Percentiles rank a stretch among this genome's conserved stretches.
These are phyloP conservation scores for Alces alces DNA, from an alignment of 2,113 vertebrate species.

Conservation along the genomic window DNA sequence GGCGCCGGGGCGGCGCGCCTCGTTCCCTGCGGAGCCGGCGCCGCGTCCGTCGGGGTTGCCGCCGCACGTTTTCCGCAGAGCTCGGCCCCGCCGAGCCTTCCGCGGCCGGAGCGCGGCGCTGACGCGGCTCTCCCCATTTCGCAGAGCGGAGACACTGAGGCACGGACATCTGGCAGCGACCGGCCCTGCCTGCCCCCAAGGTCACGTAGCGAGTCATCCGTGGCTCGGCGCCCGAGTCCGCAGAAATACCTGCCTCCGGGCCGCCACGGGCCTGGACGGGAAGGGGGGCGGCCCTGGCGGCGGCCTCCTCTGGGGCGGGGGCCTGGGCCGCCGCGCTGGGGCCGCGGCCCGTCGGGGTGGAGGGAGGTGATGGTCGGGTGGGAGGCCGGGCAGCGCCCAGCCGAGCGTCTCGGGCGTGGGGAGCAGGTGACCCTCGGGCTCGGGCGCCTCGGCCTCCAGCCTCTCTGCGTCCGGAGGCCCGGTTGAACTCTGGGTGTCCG, in stretches of 20 bases:
- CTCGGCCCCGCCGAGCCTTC: constrained; percentile 33
- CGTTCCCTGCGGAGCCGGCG: constrained; percentile 38
- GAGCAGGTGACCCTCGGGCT: background rate
- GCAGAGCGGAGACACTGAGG: constrained; percentile 3
- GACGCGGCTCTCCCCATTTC: constrained; percentile 50
- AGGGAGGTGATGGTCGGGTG: background rate
- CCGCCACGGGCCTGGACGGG: constrained; percentile 33
- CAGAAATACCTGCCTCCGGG: fast-evolving
- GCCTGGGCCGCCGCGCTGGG: background rate
- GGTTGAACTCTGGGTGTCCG: background rate
- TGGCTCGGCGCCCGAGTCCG: constrained; percentile 36
- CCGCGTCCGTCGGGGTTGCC: constrained; percentile 65
- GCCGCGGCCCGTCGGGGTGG: constrained; percentile 47
- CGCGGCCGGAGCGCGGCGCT: constrained; percentile 65
- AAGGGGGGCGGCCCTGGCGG: background rate
- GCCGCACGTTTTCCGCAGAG: constrained; percentile 58
- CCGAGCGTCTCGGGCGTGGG: background rate
- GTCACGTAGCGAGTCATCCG: constrained; percentile 59
- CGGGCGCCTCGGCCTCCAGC: background rate
- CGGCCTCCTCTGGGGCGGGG: background rate
- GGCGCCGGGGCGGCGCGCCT: constrained; percentile 20
- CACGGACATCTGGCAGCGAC: constrained; percentile 7
- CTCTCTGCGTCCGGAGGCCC: background rate
- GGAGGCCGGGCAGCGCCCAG: background rate
- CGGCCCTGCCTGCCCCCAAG: constrained; percentile 61